Evolutionary conservation across 2,797 vertebrate species (phyloP).

Genomic region (Adrianichthys oophorus): DNA sequence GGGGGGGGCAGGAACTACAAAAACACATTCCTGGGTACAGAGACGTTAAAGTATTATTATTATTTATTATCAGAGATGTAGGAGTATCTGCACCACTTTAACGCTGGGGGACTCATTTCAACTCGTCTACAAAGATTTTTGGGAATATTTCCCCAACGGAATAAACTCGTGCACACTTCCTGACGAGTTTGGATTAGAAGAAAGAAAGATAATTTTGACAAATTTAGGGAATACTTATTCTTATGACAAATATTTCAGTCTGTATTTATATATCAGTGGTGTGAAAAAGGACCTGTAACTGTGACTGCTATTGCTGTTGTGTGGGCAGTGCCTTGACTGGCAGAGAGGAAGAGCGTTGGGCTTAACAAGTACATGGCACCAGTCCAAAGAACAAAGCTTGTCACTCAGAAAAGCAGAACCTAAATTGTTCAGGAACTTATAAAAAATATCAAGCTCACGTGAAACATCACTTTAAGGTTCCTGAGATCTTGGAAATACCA

Average conservation of each 20-base stretch:
- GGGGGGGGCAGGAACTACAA: constrained; percentile 64
- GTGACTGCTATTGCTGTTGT: constrained; percentile 30
- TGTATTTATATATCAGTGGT: background rate
- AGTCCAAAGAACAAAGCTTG: constrained; percentile 58
- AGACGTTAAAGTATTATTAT: constrained; percentile 59
- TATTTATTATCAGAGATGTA: constrained; percentile 52
- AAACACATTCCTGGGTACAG: constrained; percentile 65
- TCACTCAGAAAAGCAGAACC: constrained; percentile 63
- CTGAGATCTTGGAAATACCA: constrained; percentile 43
- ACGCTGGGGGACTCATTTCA: constrained; percentile 26
- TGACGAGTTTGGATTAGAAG: too few relatives aligned
- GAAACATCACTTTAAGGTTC: constrained; percentile 73
- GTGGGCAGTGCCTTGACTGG: constrained; percentile 58
- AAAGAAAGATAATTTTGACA: background rate
- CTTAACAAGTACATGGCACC: constrained; percentile 73
- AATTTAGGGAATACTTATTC: constrained; percentile 11
- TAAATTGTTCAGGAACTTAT: constrained; percentile 42
- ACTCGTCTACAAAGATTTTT: too few relatives aligned
- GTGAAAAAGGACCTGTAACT: constrained; percentile 10
- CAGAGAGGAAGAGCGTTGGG: constrained; percentile 63
- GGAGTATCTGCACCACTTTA: constrained; percentile 16
- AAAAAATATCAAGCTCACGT: constrained; percentile 59
- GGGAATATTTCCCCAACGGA: too few relatives aligned
- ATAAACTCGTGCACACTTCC: too few relatives aligned
- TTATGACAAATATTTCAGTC: background rate